Evolutionary conservation across 2,888 invertebrate genomes (phyloP), one percentile per base, ranked within the genome.

Genomic region (Tetragonula carbonaria): DNA sequence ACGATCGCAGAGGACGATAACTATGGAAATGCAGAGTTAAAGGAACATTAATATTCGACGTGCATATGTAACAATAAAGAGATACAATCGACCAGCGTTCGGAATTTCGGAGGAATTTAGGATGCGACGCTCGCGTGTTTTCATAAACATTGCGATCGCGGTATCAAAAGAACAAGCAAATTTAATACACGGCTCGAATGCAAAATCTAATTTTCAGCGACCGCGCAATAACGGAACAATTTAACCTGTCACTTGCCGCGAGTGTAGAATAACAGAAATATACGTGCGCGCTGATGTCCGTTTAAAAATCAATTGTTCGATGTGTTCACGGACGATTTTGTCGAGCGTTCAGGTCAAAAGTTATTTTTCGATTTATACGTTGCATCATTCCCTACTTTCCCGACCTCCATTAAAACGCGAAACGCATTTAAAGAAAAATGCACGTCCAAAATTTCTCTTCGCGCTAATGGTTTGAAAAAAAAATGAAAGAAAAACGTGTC

Each of bases 261-360:
- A 45, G 57, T 45, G 57, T 57, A n/a, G 67, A 55, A 75, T 50
- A 57, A 57, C 74, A 11, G 33, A 33, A 63, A 51, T 28, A 33
- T 21, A 57, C 3, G 14, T 16, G 8, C 23, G 57, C 57, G 6
- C 33, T 51, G 6, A n/a, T 21, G 67, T 28, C 28, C 71, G 51
- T 50, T 59, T 71, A 67, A 73, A 28, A 67, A 67, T 74, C 67
- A 78, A 74, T 78, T 78, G 74, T 51, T 33, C 23, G 59, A 8
- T 23, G 16, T 5, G 21, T 59, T n/a, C 51, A n/a, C 13, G 38
- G 14, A 55, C 38, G 16, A 72, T 72, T 23, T 62, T 23, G n/a
- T 70, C 23, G 55, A 23, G 21, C 21, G 23, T 16, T 50, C 53
- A 33, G 63, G 21, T 14, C 33, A 53, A 67, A 82, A 86, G 63